Conservation (phyloP, 2,888 invertebrate species). For the Aphrophora alni region DNA sequence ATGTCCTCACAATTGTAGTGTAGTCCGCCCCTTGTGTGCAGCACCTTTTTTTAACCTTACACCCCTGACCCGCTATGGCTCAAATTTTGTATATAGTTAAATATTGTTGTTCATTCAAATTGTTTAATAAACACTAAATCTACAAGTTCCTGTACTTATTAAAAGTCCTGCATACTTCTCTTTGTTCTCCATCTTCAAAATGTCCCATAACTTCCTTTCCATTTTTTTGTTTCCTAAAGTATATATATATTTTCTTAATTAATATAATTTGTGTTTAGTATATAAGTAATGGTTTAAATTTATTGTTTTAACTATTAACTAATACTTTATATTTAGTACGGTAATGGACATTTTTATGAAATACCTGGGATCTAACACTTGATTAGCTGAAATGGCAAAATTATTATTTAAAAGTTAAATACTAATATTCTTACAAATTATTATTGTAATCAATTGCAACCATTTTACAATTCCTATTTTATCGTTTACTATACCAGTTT, state of each 20-base stretch:
- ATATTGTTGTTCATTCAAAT: conserved; percentile 9
- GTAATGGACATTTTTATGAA: too few species aligned
- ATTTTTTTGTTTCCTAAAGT: neutral
- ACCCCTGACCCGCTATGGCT: neutral
- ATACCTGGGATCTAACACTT: too few species aligned
- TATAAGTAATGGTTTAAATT: neutral
- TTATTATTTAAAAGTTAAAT: too few species aligned
- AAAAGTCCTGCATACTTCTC: neutral
- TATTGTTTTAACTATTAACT: too few species aligned
- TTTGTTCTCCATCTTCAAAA: neutral
- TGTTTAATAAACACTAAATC: neutral
- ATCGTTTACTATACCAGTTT: too few species aligned
- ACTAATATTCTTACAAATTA: too few species aligned
- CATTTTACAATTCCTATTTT: too few species aligned
- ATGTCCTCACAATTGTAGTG: conserved; percentile 33
- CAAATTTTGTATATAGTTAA: conserved; percentile 12
- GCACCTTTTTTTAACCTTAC: conserved; percentile 37
- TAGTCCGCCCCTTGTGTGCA: conserved; percentile 40
- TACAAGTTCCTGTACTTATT: neutral
- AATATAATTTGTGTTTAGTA: neutral
- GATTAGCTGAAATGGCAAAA: too few species aligned
- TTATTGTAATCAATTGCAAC: too few species aligned
- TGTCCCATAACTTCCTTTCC: neutral
- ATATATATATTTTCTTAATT: neutral
- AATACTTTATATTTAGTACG: too few species aligned